A percentile compares a stretch with the other conserved stretches of the same genome.
These are phyloP conservation scores for Fabriciana adippe DNA, from an alignment of 2,888 invertebrate species.

Conservation along the genomic window DNA sequence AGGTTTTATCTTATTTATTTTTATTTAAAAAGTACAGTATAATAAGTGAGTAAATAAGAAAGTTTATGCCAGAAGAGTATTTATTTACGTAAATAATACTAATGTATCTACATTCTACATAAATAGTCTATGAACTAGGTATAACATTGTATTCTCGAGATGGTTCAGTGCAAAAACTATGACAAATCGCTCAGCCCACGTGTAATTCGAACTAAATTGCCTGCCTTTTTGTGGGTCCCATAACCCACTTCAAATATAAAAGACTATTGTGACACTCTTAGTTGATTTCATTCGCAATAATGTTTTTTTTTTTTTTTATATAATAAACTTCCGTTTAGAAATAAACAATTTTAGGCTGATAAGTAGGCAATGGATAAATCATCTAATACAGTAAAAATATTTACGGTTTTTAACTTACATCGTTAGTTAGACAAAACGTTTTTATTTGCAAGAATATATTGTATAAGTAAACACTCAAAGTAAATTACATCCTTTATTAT, in stretches of 20 bases:
- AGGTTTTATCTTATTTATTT: no score
- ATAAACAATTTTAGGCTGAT: no score
- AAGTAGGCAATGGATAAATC: no score
- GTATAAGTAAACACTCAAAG: no score
- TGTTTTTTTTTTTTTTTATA: background rate
- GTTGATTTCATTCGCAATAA: background rate
- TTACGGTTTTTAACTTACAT: no score
- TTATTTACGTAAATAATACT: background rate
- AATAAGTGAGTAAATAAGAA: no score
- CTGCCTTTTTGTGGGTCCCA: slow-evolving; percentile 15
- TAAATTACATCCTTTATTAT: no score
- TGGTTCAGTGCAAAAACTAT: slow-evolving; percentile 22
- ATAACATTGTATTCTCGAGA: slow-evolving; percentile 20
- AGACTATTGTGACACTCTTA: background rate
- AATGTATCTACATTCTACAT: background rate
- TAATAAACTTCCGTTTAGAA: background rate
- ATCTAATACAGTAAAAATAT: no score
- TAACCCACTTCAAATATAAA: slow-evolving; percentile 14
- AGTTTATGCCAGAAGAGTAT: no score
- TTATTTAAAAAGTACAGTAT: no score
- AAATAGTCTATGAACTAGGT: slow-evolving; percentile 6
- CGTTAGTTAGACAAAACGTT: no score
- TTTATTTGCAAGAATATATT: no score
- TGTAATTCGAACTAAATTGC: slow-evolving; percentile 15
- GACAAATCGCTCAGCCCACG: slow-evolving; percentile 29